Evolutionary conservation across 2,113 vertebrate species (phyloP), one percentile per base, ranked within the genome.

Genomic region (Eublepharis macularius): DNA sequence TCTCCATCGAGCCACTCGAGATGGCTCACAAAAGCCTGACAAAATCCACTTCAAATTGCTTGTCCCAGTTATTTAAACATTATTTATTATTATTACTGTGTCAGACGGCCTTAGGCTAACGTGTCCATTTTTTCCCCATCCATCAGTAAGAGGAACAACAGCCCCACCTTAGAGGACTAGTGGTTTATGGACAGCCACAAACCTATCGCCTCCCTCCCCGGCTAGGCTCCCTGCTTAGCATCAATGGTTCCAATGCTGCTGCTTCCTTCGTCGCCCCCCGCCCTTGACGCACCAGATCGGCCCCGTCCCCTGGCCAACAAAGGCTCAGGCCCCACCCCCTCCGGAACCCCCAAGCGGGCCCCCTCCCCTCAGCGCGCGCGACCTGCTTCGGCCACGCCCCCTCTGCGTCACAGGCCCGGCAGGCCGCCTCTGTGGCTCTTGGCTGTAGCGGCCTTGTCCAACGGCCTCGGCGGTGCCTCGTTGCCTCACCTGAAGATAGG

Each of bases 401-500:
- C 79, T 45, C 45, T 69, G 43, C 69, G 60, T 63, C 54, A 39
- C 21, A 0, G 26, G n/a, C 47, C 17, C 68, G 49, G 0, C 68
- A 65, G 34, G 74, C 10, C 45, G 36, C 76, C 49, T 8, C 29
- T 14, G 54, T 34, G 21, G 21, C 82, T 49, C 45, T 4, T 34
- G 12, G 60, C 63, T 47, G 54, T 6, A 26, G 10, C 79, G 45
- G 12, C 60, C 73, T 11, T 34, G n/a, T n/a, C n/a, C 57, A 7
- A 29, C 47, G 12, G 65, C 19, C 57, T 6, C 26, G 74, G 26
- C 77, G 26, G 29, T 13, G 32, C 47, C 10, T 16, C 1, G 4
- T 2, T 29, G 57, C n/a, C 87, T 87, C 79, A 91, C 90, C 90
- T 89, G 87, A 1, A 26, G 73, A 51, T 7, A 39, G 21, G 47